Conservation (phyloP, 2,888 invertebrate species). For the Apocheima hispidaria region DNA sequence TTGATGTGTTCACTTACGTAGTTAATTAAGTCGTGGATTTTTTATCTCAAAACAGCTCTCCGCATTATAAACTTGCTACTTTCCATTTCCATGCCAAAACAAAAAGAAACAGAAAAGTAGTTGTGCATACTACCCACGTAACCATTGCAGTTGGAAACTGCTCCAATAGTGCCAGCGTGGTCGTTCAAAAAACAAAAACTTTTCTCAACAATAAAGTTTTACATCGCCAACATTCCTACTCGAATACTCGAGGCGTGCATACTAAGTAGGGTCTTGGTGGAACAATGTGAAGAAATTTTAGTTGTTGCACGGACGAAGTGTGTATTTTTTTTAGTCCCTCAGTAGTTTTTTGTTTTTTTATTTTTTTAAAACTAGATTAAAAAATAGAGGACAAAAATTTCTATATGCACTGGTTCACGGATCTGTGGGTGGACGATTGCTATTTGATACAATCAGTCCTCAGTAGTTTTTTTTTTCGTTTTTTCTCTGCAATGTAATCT, state of each 20-base stretch:
- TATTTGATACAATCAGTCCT: too few relatives aligned
- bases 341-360: too few relatives aligned
- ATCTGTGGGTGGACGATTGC: too few relatives aligned
- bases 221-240: slow-evolving; percentile 29
- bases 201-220: slow-evolving; percentile 41
- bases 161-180: slow-evolving; percentile 30
- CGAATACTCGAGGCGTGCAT: slow-evolving; percentile 19
- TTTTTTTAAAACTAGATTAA: too few relatives aligned
- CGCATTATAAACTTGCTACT: neutral
- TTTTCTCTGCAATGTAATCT: too few relatives aligned
- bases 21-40: neutral
- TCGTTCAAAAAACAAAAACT: slow-evolving; percentile 44
- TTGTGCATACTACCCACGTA: slow-evolving; percentile 37
- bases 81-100: slow-evolving; percentile 7
- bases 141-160: slow-evolving; percentile 23
- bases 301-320: neutral
- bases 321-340: neutral
- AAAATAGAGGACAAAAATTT: too few relatives aligned
- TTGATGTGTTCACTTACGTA: too few relatives aligned
- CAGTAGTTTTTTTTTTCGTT: too few relatives aligned
- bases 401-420: too few relatives aligned
- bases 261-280: slow-evolving; percentile 13
- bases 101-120: slow-evolving; percentile 28
- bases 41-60: neutral
- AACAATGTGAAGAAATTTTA: neutral